Conservation (phyloP, 2,888 invertebrate genomes). For the Cyrtodaria siliqua region DNA sequence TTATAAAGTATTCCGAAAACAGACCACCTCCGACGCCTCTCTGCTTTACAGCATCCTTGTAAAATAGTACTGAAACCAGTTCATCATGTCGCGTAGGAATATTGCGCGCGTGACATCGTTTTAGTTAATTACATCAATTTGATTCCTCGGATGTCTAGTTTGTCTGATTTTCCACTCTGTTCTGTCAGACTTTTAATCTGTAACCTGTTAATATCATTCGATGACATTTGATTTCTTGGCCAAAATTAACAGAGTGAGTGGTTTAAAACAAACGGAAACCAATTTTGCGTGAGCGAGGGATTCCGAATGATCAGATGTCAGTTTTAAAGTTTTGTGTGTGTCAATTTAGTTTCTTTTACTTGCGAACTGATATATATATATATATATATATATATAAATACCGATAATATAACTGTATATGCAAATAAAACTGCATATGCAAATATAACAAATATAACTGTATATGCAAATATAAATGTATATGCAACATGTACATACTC, state of each 20-base stretch:
- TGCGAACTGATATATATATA: too few species aligned
- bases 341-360: constrained; percentile 31
- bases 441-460: too few species aligned
- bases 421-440: too few species aligned
- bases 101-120: constrained; percentile 48
- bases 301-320: constrained; percentile 53
- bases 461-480: too few species aligned
- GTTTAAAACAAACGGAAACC: constrained; percentile 53
- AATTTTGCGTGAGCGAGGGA: constrained; percentile 46
- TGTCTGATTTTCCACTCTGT: constrained; percentile 41
- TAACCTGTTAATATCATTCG: constrained; percentile 49
- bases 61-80: constrained; percentile 26
- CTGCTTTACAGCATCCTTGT: not conserved
- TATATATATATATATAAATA: too few species aligned
- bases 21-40: too few species aligned
- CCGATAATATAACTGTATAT: too few species aligned
- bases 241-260: constrained; percentile 35
- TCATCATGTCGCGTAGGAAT: constrained; percentile 40
- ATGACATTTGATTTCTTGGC: constrained; percentile 47
- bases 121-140: constrained; percentile 52
- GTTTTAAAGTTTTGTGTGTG: constrained; percentile 39
- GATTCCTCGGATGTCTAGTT: constrained; percentile 31
- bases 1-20: too few species aligned
- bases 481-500: too few species aligned
- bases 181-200: constrained; percentile 38